Evolutionary conservation across 2,113 vertebrate species (phyloP), one percentile per base, ranked within the genome.

Genomic region (Elephas maximus): DNA sequence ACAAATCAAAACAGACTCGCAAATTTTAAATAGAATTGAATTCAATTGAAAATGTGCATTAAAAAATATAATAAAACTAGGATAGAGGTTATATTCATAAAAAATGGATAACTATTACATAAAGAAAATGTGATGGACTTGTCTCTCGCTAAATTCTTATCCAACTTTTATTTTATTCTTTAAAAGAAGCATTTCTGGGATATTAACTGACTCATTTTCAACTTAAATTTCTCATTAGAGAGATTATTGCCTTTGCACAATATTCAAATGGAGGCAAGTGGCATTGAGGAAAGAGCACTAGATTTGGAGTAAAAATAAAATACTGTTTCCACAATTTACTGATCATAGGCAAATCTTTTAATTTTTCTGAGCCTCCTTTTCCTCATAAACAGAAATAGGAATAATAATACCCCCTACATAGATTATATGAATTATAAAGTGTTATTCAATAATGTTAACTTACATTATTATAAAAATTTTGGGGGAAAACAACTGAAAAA

Each of bases 21-120:
- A 89, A 95, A n/a, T 73, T 93, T 74, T 93, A 91, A 96, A 92
- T 53, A 95, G 71, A 94, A 45, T 76, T 92, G 44, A 90, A 93
- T 41, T 81, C 41, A 94, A 74, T 65, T 93, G 57, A 51, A 60
- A 95, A 94, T 11, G 24, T 28, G 48, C 73, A 85, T 80, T 96
- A 51, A 45, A 95, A 91, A 81, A 45, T 57, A 62, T 17, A 93
- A 62, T 80, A 91, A 93, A 91, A 18, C 73, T 84, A 44, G 30
- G 51, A 93, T 95, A 15, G 76, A 97, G 67, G 76, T 88, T 57
- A 96, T 51, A 41, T 3, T 23, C 9, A 60, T 51, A 14, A n/a
- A 78, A 65, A 85, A 83, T 2, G 91, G 45, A 73, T 6, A 74
- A 82, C 45, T 33, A 63, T 77, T 90, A 48, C 11, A 88, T 48